Base-by-base conservation (phyloP, 92 coral and sea anemone species). In the Meandrina meandrites region DNA sequence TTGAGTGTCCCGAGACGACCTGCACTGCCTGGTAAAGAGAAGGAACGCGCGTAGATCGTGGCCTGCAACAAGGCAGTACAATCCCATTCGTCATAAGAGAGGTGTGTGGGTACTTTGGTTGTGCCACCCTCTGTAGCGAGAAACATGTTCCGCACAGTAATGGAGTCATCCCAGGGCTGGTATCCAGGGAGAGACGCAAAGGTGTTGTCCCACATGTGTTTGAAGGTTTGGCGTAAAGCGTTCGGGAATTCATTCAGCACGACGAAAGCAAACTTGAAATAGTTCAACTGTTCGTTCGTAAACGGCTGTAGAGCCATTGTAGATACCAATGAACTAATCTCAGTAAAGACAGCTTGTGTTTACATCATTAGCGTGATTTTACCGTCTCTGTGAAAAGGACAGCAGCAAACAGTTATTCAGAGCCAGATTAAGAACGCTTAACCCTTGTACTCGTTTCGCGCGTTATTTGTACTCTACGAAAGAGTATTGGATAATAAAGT, bases 221-320 rank as follows among this genome's bases (percentile, higher is more conserved):
- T 48, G 53, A 48, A 48, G 53, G 53, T 12, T 48, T 48, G 53
- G 53, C 53, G 53, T 12, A 48, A 48, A 13, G 53, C 53, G 4
- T 48, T 48, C 53, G 53, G 53, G 9, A 48, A 48, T 13, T 48
- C 53, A 48, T 9, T 48, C 9, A 82, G 82, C 93, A 91, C 91
- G 45, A 90, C 37, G 6, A 82, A 81, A 1, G 86, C n/a, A 79
- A 90, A 90, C 76, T 86, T 90, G 83, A 86, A 67, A 48, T 80
- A 66, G 31, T 66, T 69, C 37, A 69, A 32, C 18, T 32, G 75
- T 7, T 69, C 74, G 35, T 68, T 68, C 4, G 74, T 68, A 11
- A 68, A 27, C 1, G 74, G 74, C 18, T 30, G 74, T 31, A 68
- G 18, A 27, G 74, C 74, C 74, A 68, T 68, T 68, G 80, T 77